A percentile compares a stretch with the other conserved stretches of the same genome.
Conservation (phyloP, 2,797 vertebrate genomes). For the Phoebastria nigripes region DNA sequence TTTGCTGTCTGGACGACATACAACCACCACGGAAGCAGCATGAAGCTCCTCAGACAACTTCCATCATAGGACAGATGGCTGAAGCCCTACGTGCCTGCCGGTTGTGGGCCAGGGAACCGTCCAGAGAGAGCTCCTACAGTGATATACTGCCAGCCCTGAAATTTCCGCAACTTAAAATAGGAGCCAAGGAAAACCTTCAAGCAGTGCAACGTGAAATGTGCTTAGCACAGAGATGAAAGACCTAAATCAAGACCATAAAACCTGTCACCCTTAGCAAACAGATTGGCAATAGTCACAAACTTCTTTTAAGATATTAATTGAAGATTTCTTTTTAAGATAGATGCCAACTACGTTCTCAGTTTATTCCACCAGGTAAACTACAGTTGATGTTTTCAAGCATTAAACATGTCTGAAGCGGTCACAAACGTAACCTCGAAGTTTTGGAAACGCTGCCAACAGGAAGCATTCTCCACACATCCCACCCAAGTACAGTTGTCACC, state of each 20-base stretch:
- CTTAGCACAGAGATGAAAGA: not conserved
- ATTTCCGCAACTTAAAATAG: not conserved
- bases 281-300: not conserved
- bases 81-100: not conserved
- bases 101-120: not conserved
- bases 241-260: not conserved
- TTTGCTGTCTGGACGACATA: not conserved
- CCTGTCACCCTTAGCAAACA: not conserved
- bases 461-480: not conserved
- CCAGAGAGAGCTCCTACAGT: not conserved
- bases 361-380: not conserved
- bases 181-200: conserved; percentile 3
- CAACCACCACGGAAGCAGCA: not conserved
- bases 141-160: not conserved
- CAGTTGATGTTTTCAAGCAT: not conserved
- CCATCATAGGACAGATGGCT: not conserved
- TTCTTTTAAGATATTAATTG: not conserved
- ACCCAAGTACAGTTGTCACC: not conserved
- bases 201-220: not conserved
- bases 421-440: not conserved
- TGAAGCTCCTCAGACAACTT: not conserved
- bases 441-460: not conserved
- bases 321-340: not conserved
- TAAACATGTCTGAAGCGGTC: not conserved
- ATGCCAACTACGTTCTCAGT: not conserved